These are phyloP conservation scores for Neoascia interrupta DNA, from an alignment of 2,888 invertebrate species.

Conservation along the genomic window DNA sequence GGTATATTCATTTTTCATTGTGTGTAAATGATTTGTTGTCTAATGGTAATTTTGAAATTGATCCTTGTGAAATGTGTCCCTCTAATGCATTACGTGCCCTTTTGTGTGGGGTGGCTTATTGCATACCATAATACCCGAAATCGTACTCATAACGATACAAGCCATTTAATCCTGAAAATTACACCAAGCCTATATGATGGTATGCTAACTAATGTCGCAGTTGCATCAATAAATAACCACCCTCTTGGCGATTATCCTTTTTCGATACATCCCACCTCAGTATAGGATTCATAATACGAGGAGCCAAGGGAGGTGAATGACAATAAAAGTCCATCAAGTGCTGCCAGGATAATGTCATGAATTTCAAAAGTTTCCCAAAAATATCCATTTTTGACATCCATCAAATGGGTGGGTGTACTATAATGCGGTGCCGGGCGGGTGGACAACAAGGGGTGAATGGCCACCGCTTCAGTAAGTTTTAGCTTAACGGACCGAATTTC, in stretches of 20 bases:
- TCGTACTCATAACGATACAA: slow-evolving; percentile 58
- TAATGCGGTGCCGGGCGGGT: background rate
- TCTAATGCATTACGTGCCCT: slow-evolving; percentile 34
- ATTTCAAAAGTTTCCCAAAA: slow-evolving; percentile 56
- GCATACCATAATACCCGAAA: slow-evolving; percentile 2
- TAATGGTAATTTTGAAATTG: slow-evolving; percentile 67
- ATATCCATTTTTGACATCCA: slow-evolving; percentile 64
- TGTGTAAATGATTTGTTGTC: slow-evolving; percentile 65
- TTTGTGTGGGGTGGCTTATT: slow-evolving; percentile 19
- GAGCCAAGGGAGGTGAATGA: slow-evolving; percentile 42
- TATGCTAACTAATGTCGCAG: slow-evolving; percentile 52
- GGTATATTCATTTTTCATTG: slow-evolving; percentile 27
- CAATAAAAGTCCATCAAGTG: slow-evolving; percentile 66
- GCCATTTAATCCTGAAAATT: slow-evolving; percentile 65
- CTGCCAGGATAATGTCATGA: slow-evolving; percentile 55
- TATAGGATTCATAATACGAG: background rate
- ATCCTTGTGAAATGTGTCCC: slow-evolving; percentile 38
- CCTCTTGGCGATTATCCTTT: slow-evolving; percentile 61
- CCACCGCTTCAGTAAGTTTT: slow-evolving; percentile 56
- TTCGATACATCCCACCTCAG: slow-evolving; percentile 63
- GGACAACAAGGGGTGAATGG: slow-evolving; percentile 38
- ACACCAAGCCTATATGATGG: slow-evolving; percentile 51
- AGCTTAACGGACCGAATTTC: slow-evolving; percentile 78
- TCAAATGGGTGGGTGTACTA: slow-evolving; percentile 24
- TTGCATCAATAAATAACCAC: slow-evolving; percentile 64